These are phyloP conservation scores for Trachymyrmex septentrionalis DNA, from an alignment of 1,140 invertebrate species.

Conservation along the genomic window DNA sequence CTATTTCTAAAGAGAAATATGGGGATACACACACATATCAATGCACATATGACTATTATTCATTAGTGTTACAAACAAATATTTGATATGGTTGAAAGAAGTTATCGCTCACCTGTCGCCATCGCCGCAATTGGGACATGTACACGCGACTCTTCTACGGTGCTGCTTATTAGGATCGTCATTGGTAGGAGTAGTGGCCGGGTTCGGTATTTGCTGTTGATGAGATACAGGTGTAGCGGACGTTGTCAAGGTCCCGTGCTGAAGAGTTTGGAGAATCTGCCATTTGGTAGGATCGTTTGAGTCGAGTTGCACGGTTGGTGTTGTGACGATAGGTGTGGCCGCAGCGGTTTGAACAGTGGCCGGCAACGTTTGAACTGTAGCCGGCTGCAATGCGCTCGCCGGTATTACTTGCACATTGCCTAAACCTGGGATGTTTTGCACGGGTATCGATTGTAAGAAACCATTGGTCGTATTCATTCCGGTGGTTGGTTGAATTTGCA, in stretches of 20 bases:
- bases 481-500: slow-evolving; percentile 82
- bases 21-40: background rate
- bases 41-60: slow-evolving; percentile 1
- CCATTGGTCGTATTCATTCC: slow-evolving; percentile 82
- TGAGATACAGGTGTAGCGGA: slow-evolving; percentile 76
- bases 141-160: slow-evolving; percentile 95
- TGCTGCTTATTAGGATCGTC: slow-evolving; percentile 81
- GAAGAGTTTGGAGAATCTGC: slow-evolving; percentile 91
- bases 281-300: slow-evolving; percentile 93
- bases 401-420: slow-evolving; percentile 93
- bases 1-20: slow-evolving; percentile 77
- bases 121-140: slow-evolving; percentile 98
- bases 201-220: slow-evolving; percentile 78
- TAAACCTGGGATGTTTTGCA: slow-evolving; percentile 91
- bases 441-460: slow-evolving; percentile 88
- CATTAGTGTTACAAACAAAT: background rate
- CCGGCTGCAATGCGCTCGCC: slow-evolving; percentile 85
- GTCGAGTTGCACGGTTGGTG: slow-evolving; percentile 88
- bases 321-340: slow-evolving; percentile 72
- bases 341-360: slow-evolving; percentile 59
- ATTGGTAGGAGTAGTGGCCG: slow-evolving; percentile 69
- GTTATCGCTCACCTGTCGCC: slow-evolving; percentile 90
- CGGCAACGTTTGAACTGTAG: slow-evolving; percentile 82
- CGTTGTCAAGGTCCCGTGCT: slow-evolving; percentile 81
- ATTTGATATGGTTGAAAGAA: background rate